Evolutionary conservation across 2,888 invertebrate species (phyloP), one percentile per base, ranked within the genome.

Genomic region (Himalopsyche kuldschensis): DNA sequence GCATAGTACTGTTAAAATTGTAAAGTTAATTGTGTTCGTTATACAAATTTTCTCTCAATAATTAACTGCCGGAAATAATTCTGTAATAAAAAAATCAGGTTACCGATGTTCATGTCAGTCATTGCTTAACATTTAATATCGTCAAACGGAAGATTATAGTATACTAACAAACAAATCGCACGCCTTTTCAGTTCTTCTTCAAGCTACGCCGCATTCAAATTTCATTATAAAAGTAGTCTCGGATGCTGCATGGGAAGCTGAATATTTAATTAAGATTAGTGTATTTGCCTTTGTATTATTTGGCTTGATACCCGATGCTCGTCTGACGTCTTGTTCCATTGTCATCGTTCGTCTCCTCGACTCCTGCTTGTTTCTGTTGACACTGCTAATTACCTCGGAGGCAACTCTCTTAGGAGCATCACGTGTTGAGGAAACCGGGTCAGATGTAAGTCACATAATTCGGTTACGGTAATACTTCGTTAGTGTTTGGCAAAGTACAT

Each of bases 391-490:
- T 86, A 85, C 84, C 75, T 24, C 80, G 46, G 79, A 81, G 78
- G 82, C 80, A 76, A 79, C 63, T 86, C 85, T 82, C 80, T 41
- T 63, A 81, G 81, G 84, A 85, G 82, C 78, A 82, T 75, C 81
- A 81, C 77, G 83, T 69, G 80, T 80, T 75, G 82, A 81, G 77
- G 48, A 84, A 86, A 86, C 86, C 84, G 69, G 86, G 86, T 86
- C 86, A 84, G 77, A 82, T 80, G 83, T 84, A 83, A 83, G 84
- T 82, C 81, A 79, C 81, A 69, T 86, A 86, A 86, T 86, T 84
- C 84, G 80, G 84, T 85, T 84, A 85, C 80, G 84, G 84, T 79
- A 84, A 85, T 82, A 86, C 86, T 85, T 84, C 85, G 85, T 84
- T 86, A 85, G 84, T 75, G 79, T 77, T 81, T 20, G 79, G 75